Evolutionary conservation across 2,113 vertebrate species (phyloP).

Genomic region (Leptobrachium ailaonicum): DNA sequence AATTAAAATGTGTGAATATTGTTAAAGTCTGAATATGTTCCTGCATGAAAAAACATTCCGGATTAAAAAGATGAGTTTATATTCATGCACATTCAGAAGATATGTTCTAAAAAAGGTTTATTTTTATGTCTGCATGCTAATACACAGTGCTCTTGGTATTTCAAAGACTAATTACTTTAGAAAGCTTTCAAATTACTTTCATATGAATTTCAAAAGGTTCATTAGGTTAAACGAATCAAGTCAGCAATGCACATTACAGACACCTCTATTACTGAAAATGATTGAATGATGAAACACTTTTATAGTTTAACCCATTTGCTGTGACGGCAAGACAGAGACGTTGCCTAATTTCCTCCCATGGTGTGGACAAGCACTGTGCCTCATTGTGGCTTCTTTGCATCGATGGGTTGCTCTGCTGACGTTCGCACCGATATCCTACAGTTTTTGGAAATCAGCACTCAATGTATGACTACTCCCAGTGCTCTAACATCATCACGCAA

Average conservation of each 20-base stretch:
- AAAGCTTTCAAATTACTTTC: constrained; percentile 8
- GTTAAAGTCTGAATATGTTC: neutral
- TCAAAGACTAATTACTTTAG: constrained; percentile 25
- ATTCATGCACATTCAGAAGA: constrained; percentile 9
- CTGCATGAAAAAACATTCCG: neutral
- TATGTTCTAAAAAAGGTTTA: neutral
- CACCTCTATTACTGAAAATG: neutral
- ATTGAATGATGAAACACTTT: neutral
- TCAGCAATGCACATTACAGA: neutral
- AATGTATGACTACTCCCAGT: too few species aligned
- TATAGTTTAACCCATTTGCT: neutral
- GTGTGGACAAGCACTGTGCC: too few species aligned
- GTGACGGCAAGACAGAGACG: too few species aligned
- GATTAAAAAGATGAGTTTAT: neutral
- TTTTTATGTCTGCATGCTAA: too few species aligned
- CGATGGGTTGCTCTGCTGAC: too few species aligned
- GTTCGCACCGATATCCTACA: too few species aligned
- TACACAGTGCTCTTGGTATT: constrained; percentile 21
- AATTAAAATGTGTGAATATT: neutral
- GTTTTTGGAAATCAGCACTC: too few species aligned
- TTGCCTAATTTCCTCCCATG: too few species aligned
- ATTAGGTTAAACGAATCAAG: constrained; percentile 5
- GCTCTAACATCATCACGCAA: too few species aligned
- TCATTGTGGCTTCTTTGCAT: too few species aligned
- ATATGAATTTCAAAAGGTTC: neutral